phyloP scores from a whole-genome alignment of 1,140 invertebrate genomes.

The Drosophila ananassae region DNA sequence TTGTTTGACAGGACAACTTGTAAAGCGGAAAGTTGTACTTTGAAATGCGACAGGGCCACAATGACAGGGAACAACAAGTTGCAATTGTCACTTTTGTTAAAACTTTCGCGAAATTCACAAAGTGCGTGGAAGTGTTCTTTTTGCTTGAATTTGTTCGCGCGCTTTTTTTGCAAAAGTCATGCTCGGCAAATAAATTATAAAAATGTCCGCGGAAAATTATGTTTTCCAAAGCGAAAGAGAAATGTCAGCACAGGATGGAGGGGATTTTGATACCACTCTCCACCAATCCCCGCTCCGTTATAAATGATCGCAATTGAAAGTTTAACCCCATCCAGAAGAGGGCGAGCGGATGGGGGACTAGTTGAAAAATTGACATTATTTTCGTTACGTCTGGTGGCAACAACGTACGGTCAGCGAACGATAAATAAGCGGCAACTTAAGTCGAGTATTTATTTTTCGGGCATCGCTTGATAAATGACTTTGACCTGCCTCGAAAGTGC shows the following conservation, averaged over 20 bases:
- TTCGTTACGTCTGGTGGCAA: slow-evolving; percentile 32
- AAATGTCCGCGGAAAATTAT: slow-evolving; percentile 46
- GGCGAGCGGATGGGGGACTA: not conserved
- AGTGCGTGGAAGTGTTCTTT: slow-evolving; percentile 21
- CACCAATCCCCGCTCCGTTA: slow-evolving; percentile 16
- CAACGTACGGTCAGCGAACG: slow-evolving; percentile 37
- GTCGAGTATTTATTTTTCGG: slow-evolving; percentile 64
- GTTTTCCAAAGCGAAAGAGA: slow-evolving; percentile 11
- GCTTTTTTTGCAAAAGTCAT: slow-evolving; percentile 48
- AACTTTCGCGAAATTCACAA: slow-evolving; percentile 48
- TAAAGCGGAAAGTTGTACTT: slow-evolving; percentile 52
- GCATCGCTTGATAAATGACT: slow-evolving; percentile 73
- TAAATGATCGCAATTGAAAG: slow-evolving; percentile 72
- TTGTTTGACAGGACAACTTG: slow-evolving; percentile 67
- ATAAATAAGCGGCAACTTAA: slow-evolving; percentile 70
- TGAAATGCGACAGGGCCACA: slow-evolving; percentile 39
- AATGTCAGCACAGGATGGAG: not conserved
- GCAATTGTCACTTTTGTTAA: slow-evolving; percentile 57
- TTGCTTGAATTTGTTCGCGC: slow-evolving; percentile 5
- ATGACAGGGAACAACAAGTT: slow-evolving; percentile 56
- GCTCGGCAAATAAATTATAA: slow-evolving; percentile 60
- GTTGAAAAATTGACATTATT: slow-evolving; percentile 75
- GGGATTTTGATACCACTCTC: slow-evolving; percentile 13
- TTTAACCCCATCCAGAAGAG: slow-evolving; percentile 52
- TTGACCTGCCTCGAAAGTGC: slow-evolving; percentile 41